Evolutionary conservation across 2,888 invertebrate species (phyloP).

Genomic region (Bellardia pandia): DNA sequence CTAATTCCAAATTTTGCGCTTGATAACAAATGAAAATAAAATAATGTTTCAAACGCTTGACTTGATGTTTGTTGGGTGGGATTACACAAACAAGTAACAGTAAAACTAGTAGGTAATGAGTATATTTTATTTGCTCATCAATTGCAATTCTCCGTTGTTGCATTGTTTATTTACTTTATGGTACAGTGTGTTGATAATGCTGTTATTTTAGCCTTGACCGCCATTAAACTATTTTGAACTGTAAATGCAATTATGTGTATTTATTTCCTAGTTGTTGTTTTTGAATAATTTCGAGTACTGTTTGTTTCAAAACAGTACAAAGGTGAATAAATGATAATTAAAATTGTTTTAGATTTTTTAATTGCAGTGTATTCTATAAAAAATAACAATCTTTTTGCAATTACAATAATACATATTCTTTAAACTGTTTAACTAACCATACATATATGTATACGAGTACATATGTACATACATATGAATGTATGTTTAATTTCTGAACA

Average conservation of each 20-base stretch:
- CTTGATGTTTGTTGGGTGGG: too few relatives aligned
- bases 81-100: not conserved
- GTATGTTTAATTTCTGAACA: too few relatives aligned
- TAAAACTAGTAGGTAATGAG: slow-evolving; percentile 15
- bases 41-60: too few relatives aligned
- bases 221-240: slow-evolving; percentile 13
- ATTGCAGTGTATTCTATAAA: too few relatives aligned
- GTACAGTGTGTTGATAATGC: not conserved
- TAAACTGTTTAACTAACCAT: too few relatives aligned
- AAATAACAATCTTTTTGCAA: too few relatives aligned
- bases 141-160: not conserved
- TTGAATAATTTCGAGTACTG: not conserved
- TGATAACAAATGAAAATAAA: not conserved
- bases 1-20: not conserved
- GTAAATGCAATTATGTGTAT: slow-evolving; percentile 1
- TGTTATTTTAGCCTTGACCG: slow-evolving; percentile 36
- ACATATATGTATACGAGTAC: too few relatives aligned
- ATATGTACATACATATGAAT: too few relatives aligned
- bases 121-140: slow-evolving; percentile 14
- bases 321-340: too few relatives aligned
- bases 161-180: too few relatives aligned
- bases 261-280: slow-evolving; percentile 8
- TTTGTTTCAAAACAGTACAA: not conserved
- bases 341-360: too few relatives aligned
- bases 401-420: too few relatives aligned